These are phyloP conservation scores for Semnopithecus entellus DNA, from an alignment of 2,113 vertebrate species.

Conservation along the genomic window DNA sequence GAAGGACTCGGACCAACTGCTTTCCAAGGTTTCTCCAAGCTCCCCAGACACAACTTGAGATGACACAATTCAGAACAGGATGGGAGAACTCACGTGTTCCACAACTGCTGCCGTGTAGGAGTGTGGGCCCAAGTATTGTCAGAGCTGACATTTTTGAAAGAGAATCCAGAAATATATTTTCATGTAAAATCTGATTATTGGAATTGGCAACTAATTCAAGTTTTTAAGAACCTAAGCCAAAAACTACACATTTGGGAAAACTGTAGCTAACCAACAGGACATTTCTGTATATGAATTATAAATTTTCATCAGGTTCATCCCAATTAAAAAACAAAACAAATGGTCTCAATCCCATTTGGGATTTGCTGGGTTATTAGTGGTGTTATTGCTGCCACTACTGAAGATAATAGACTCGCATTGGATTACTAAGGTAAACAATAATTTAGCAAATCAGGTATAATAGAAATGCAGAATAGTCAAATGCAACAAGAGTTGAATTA, in stretches of 20 bases:
- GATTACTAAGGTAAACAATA: background rate
- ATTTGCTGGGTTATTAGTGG: background rate
- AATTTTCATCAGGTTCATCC: conserved; percentile 34
- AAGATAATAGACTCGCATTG: background rate
- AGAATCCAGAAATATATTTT: conserved; percentile 40
- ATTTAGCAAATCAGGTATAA: background rate
- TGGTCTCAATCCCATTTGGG: background rate
- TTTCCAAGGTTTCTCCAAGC: background rate
- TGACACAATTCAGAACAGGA: background rate
- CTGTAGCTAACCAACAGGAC: background rate
- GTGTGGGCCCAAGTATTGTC: background rate
- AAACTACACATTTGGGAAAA: conserved; percentile 15
- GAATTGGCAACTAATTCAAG: conserved; percentile 40
- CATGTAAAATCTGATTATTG: conserved; percentile 33
- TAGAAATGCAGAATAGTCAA: background rate
- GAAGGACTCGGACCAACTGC: background rate
- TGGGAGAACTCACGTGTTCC: background rate
- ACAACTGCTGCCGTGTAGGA: fast-evolving
- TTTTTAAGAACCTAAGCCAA: conserved; percentile 15
- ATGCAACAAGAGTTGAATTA: background rate
- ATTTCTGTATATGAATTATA: background rate
- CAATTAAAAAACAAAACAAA: conserved; percentile 39
- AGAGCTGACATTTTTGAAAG: conserved; percentile 6
- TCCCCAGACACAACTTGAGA: background rate
- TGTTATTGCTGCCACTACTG: background rate